Evolutionary conservation across 2,797 vertebrate genomes (phyloP).

Genomic region (Momotus momota): DNA sequence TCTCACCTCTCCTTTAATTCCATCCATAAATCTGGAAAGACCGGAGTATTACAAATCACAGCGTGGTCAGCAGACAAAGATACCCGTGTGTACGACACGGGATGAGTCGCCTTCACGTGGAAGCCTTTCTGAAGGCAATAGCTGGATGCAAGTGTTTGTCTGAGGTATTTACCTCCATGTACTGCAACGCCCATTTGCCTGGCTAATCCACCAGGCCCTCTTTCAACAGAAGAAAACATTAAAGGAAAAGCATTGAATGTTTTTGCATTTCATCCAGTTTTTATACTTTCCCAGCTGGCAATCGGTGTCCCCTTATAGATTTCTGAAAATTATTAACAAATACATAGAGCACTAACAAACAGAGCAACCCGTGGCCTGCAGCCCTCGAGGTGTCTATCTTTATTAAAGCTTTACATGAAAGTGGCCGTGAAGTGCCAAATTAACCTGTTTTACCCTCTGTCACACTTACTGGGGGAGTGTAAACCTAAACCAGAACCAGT

Average conservation of each 20-base stretch:
- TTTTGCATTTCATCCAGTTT: background rate
- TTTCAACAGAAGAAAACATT: background rate
- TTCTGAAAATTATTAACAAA: background rate
- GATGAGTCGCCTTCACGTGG: background rate
- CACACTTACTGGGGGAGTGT: background rate
- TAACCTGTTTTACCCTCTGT: background rate
- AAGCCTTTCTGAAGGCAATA: background rate
- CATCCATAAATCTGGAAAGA: background rate
- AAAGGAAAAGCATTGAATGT: background rate
- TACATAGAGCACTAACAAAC: background rate
- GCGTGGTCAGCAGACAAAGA: accelerated
- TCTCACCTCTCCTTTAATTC: background rate
- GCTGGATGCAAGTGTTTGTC: background rate
- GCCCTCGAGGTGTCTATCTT: background rate
- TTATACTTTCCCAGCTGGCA: background rate
- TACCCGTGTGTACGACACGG: accelerated
- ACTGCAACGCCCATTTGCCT: background rate
- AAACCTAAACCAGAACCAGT: background rate
- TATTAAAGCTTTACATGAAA: background rate
- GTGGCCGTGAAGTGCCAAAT: background rate
- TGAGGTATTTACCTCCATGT: background rate
- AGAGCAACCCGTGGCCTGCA: background rate
- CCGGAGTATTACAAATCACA: background rate
- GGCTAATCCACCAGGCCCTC: background rate
- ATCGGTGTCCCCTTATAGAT: accelerated